A percentile compares a stretch with the other conserved stretches of the same genome.
phyloP scores from a whole-genome alignment of 2,888 invertebrate species.

The Dioctria linearis region DNA sequence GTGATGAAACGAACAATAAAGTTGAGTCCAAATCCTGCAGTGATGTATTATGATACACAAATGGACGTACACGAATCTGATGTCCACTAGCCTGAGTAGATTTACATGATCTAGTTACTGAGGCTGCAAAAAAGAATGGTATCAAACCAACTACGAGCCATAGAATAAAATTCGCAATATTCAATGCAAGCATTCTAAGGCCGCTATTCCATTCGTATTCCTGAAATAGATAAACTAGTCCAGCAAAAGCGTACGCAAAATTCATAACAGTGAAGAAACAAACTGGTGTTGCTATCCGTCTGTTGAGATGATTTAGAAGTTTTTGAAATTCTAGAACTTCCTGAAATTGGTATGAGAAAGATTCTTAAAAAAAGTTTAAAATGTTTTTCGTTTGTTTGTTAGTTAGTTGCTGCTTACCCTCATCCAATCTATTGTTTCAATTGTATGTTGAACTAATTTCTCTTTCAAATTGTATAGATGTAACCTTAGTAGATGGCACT shows the following conservation, averaged over 20 bases:
- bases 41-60: slow-evolving; percentile 84
- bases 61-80: slow-evolving; percentile 83
- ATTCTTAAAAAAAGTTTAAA: background rate
- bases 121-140: slow-evolving; percentile 78
- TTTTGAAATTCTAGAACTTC: slow-evolving; percentile 87
- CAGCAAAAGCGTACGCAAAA: slow-evolving; percentile 81
- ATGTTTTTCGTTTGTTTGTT: background rate
- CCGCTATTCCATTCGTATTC: slow-evolving; percentile 74
- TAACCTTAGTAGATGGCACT: slow-evolving; percentile 83
- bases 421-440: slow-evolving; percentile 85
- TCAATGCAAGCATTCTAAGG: slow-evolving; percentile 76
- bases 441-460: slow-evolving; percentile 80
- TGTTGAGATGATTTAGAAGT: slow-evolving; percentile 82
- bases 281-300: slow-evolving; percentile 82
- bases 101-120: slow-evolving; percentile 81
- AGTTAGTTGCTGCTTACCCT: slow-evolving; percentile 72
- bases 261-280: slow-evolving; percentile 85
- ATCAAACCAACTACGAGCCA: slow-evolving; percentile 67
- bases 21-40: slow-evolving; percentile 83
- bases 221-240: slow-evolving; percentile 78
- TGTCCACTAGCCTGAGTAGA: slow-evolving; percentile 83
- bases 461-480: slow-evolving; percentile 82
- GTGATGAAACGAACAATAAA: slow-evolving; percentile 82
- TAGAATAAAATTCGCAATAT: slow-evolving; percentile 75
- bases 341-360: slow-evolving; percentile 69